Conservation (phyloP, 2,113 vertebrate species). For the Epinephelus fuscoguttatus region DNA sequence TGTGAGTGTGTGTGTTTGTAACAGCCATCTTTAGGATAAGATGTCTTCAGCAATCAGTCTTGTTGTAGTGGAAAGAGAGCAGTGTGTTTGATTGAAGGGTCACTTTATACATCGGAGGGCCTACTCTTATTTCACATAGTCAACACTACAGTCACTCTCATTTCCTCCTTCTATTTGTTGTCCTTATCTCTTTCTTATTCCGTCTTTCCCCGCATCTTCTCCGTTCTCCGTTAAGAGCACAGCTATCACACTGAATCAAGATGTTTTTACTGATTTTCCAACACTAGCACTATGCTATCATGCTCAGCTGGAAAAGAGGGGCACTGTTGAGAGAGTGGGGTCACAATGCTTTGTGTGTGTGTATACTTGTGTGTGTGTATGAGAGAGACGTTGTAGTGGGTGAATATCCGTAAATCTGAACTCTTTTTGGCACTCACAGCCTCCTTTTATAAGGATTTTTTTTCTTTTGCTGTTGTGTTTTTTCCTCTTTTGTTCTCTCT, state of each 20-base stretch:
- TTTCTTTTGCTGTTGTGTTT: background rate
- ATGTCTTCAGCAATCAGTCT: slow-evolving; percentile 76
- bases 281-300: slow-evolving; percentile 25
- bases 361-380: slow-evolving; percentile 1
- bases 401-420: slow-evolving; percentile 6
- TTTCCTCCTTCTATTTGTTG: slow-evolving; percentile 65
- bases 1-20: background rate
- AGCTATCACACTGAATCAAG: slow-evolving; percentile 50
- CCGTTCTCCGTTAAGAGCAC: slow-evolving; percentile 33
- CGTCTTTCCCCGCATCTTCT: slow-evolving; percentile 18
- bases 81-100: slow-evolving; percentile 80
- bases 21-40: slow-evolving; percentile 44
- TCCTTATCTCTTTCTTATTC: slow-evolving; percentile 42
- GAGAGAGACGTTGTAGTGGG: background rate
- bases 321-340: slow-evolving; percentile 16
- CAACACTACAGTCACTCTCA: slow-evolving; percentile 58
- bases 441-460: background rate
- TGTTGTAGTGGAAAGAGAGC: slow-evolving; percentile 48
- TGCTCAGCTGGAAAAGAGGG: slow-evolving; percentile 21
- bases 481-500: background rate
- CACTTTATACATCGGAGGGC: slow-evolving; percentile 71
- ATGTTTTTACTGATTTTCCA: slow-evolving; percentile 59
- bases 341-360: slow-evolving; percentile 1
- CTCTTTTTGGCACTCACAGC: background rate
- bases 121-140: slow-evolving; percentile 60